Conservation (phyloP, 2,797 vertebrate species). For the Delichon dasypus region DNA sequence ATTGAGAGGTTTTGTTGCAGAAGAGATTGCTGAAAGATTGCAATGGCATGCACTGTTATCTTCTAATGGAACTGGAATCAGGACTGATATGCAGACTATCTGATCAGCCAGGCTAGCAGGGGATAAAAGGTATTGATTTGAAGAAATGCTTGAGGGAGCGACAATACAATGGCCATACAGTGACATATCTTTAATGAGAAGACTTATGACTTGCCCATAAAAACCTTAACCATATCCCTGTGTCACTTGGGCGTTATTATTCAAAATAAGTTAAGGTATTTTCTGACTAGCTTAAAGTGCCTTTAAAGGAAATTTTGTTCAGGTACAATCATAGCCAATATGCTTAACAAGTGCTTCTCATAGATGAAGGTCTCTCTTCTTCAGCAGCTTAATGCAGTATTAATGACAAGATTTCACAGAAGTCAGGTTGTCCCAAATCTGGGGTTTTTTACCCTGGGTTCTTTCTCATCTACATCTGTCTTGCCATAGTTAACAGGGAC, state of each 20-base stretch:
- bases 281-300: constrained; percentile 27
- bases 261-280: constrained; percentile 55
- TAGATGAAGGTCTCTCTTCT: background rate
- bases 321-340: background rate
- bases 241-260: constrained; percentile 32
- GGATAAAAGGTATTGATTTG: constrained; percentile 52
- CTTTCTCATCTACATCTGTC: background rate
- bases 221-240: constrained; percentile 37
- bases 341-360: background rate
- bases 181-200: constrained; percentile 53
- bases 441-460: background rate
- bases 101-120: constrained; percentile 29
- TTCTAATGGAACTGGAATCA: constrained; percentile 27
- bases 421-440: background rate
- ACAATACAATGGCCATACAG: constrained; percentile 62
- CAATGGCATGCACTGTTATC: background rate
- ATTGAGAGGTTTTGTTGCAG: background rate
- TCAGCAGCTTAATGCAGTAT: background rate
- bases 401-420: background rate
- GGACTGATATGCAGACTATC: constrained; percentile 20
- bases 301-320: constrained; percentile 13
- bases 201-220: constrained; percentile 34
- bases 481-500: background rate
- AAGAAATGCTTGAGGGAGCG: constrained; percentile 40
- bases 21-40: background rate